Evolutionary conservation across 2,888 invertebrate species (phyloP).

Genomic region (Panzeria rudis): DNA sequence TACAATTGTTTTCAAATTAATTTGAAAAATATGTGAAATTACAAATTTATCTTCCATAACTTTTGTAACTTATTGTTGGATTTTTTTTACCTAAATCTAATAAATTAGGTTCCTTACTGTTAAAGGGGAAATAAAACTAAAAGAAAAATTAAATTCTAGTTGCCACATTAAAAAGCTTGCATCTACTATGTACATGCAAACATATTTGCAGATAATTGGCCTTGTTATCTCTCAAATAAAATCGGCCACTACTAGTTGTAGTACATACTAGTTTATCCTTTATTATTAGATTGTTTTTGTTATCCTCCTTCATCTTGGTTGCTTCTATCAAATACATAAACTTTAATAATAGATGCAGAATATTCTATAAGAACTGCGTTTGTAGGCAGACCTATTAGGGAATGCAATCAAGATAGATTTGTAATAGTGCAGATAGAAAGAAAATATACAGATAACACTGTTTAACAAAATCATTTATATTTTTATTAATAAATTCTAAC

Average conservation of each 20-base stretch:
- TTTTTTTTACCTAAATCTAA: neutral
- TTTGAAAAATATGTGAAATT: no score
- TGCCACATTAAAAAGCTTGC: slow-evolving; percentile 4
- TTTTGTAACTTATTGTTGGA: neutral
- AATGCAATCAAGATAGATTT: slow-evolving; percentile 7
- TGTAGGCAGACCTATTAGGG: slow-evolving; percentile 2
- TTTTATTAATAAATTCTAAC: no score
- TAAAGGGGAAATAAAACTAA: neutral
- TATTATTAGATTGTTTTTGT: slow-evolving; percentile 40
- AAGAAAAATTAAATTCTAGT: slow-evolving; percentile 4
- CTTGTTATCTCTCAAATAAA: slow-evolving; percentile 62
- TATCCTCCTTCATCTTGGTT: slow-evolving; percentile 22
- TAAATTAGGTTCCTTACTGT: neutral
- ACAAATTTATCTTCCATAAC: neutral
- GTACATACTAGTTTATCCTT: slow-evolving; percentile 54
- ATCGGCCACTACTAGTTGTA: slow-evolving; percentile 60
- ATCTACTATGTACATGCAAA: neutral
- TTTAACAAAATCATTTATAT: no score
- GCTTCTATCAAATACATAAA: slow-evolving; percentile 49
- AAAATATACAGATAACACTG: neutral
- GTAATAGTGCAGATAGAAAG: neutral
- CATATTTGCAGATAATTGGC: slow-evolving; percentile 41
- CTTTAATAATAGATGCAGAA: slow-evolving; percentile 26
- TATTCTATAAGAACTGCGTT: neutral
- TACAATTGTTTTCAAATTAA: no score